These are phyloP conservation scores for Acrocera orbiculus DNA, from an alignment of 2,888 invertebrate species.

Conservation along the genomic window DNA sequence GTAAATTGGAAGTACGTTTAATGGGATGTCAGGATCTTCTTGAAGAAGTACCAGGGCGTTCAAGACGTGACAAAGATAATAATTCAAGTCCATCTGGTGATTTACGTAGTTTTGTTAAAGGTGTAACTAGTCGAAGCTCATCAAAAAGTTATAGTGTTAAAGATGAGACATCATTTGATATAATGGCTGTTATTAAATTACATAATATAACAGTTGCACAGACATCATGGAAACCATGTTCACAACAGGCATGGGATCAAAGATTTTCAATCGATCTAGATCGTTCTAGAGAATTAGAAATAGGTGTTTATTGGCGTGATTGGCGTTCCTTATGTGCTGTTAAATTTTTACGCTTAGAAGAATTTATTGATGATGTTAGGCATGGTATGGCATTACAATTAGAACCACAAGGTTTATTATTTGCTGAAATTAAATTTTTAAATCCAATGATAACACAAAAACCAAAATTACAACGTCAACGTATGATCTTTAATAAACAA, in stretches of 20 bases:
- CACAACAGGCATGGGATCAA: slow-evolving; percentile 98
- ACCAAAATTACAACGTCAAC: slow-evolving; percentile 91
- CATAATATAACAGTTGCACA: slow-evolving; percentile 94
- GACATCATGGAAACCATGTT: slow-evolving; percentile 93
- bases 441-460: slow-evolving; percentile 97
- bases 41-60: slow-evolving; percentile 90
- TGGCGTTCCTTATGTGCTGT: slow-evolving; percentile 95
- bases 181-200: slow-evolving; percentile 92
- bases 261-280: slow-evolving; percentile 95
- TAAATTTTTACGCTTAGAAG: slow-evolving; percentile 90
- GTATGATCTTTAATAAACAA: slow-evolving; percentile 86
- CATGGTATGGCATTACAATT: slow-evolving; percentile 95
- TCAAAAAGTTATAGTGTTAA: slow-evolving; percentile 90
- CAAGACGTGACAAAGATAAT: slow-evolving; percentile 59
- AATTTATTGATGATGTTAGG: slow-evolving; percentile 92
- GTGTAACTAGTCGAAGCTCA: slow-evolving; percentile 75
- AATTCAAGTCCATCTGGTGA: slow-evolving; percentile 55
- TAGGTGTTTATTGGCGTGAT: slow-evolving; percentile 96
- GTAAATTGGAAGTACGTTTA: slow-evolving; percentile 85
- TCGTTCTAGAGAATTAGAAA: slow-evolving; percentile 91
- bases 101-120: slow-evolving; percentile 79
- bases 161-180: slow-evolving; percentile 90
- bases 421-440: slow-evolving; percentile 96
- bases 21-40: slow-evolving; percentile 96
- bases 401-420: slow-evolving; percentile 93